phyloP scores from a whole-genome alignment of 1,140 invertebrate genomes.

The Drosophila prosaltans region DNA sequence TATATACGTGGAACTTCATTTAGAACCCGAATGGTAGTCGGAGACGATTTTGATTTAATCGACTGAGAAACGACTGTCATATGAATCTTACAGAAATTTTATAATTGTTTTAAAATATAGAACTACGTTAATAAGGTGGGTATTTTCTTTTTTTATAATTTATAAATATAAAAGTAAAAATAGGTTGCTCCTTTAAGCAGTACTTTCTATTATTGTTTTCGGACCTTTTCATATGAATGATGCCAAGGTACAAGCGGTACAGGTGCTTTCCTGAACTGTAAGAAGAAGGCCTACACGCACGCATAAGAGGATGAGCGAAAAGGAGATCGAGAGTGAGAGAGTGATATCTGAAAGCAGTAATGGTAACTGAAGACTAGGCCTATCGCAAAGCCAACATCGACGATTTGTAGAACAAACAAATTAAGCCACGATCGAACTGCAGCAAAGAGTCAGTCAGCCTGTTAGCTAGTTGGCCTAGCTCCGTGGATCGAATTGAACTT shows the following conservation, averaged over 20 bases:
- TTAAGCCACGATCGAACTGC: slow-evolving; percentile 45
- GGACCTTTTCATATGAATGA: no score
- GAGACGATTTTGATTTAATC: no score
- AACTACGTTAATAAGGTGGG: no score
- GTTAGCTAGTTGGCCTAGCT: slow-evolving; percentile 15
- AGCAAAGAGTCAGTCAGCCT: background rate
- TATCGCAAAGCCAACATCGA: slow-evolving; percentile 57
- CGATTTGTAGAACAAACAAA: slow-evolving; percentile 75
- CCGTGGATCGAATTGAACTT: slow-evolving; percentile 18
- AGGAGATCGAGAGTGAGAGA: background rate
- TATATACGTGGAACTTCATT: background rate
- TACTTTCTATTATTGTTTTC: no score
- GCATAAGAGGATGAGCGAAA: background rate
- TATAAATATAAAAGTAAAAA: no score
- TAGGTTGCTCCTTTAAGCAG: no score
- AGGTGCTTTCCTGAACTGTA: background rate
- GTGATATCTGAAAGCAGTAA: no score
- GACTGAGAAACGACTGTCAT: no score
- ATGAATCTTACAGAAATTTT: no score
- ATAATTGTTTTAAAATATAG: no score
- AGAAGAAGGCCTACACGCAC: background rate
- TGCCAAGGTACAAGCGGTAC: no score
- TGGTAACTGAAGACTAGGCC: slow-evolving; percentile 6
- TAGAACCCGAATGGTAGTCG: background rate
- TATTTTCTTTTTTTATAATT: no score